Evolutionary conservation across 1,140 invertebrate species (phyloP).

Genomic region (Aplysia californica): DNA sequence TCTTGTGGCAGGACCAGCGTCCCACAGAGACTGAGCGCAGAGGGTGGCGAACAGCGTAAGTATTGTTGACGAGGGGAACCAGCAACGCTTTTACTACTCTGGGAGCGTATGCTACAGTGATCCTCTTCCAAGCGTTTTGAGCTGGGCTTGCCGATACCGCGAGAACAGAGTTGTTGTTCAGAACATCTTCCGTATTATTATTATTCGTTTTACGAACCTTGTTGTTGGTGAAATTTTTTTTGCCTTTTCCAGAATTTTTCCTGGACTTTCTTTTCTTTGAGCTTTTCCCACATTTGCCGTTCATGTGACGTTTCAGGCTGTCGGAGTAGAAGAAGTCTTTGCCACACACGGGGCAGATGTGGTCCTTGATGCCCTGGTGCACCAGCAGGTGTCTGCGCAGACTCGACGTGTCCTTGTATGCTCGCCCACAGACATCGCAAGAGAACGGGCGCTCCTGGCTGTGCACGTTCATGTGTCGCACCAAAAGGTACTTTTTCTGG

Average conservation of each 20-base stretch:
- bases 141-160: background rate
- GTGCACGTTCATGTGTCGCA: constrained; percentile 20
- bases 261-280: background rate
- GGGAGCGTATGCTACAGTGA: background rate
- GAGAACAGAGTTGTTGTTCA: background rate
- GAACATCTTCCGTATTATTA: background rate
- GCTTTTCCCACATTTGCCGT: constrained; percentile 5
- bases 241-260: background rate
- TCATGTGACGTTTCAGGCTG: constrained; percentile 20
- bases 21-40: background rate
- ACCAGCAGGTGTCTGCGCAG: constrained; percentile 9
- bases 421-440: constrained; percentile 5
- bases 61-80: no score
- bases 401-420: constrained; percentile 28
- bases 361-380: constrained; percentile 10
- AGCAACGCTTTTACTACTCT: background rate
- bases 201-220: background rate
- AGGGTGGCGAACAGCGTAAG: no score
- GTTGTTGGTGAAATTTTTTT: background rate
- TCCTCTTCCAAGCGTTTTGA: background rate
- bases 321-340: constrained; percentile 26
- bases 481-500: constrained; percentile 17
- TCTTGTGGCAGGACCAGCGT: background rate
- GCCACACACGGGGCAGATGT: constrained; percentile 14
- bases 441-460: constrained; percentile 12